These are phyloP conservation scores for Drepana falcataria DNA, from an alignment of 2,888 invertebrate species.

Conservation along the genomic window DNA sequence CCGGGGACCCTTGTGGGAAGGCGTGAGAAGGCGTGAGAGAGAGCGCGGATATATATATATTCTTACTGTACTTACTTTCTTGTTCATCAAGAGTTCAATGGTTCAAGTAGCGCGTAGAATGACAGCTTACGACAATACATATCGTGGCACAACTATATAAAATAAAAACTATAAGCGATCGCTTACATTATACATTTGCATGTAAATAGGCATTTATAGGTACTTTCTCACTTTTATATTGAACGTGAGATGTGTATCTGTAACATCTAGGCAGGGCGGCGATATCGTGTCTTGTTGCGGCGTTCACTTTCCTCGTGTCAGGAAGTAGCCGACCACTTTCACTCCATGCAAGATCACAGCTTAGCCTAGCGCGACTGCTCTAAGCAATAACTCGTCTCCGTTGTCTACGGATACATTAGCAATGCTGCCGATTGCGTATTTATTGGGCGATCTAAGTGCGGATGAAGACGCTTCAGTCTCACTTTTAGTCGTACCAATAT, in stretches of 20 bases:
- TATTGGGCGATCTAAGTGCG: not conserved
- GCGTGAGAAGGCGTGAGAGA: too few species aligned
- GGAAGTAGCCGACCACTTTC: conserved; percentile 72
- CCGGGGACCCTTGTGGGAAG: too few species aligned
- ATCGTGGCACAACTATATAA: not conserved
- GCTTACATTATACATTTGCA: not conserved
- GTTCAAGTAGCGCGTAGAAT: not conserved
- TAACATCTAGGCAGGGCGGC: conserved; percentile 26
- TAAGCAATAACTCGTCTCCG: conserved; percentile 42
- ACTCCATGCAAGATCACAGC: conserved; percentile 73
- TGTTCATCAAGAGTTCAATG: not conserved
- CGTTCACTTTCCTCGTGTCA: conserved; percentile 69
- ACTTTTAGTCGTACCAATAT: not conserved
- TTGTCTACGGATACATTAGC: conserved; percentile 32
- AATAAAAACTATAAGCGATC: too few species aligned
- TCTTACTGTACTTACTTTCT: too few species aligned
- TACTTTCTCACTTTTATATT: conserved; percentile 44
- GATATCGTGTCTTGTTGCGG: conserved; percentile 33
- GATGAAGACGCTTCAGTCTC: not conserved
- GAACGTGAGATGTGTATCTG: conserved; percentile 49
- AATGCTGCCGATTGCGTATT: conserved; percentile 23
- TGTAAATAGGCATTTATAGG: too few species aligned
- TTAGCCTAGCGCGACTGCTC: conserved; percentile 42
- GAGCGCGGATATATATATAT: too few species aligned
- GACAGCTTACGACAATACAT: not conserved